These are phyloP conservation scores for Temnothorax rugatulus DNA, from an alignment of 2,888 invertebrate species.

Conservation along the genomic window DNA sequence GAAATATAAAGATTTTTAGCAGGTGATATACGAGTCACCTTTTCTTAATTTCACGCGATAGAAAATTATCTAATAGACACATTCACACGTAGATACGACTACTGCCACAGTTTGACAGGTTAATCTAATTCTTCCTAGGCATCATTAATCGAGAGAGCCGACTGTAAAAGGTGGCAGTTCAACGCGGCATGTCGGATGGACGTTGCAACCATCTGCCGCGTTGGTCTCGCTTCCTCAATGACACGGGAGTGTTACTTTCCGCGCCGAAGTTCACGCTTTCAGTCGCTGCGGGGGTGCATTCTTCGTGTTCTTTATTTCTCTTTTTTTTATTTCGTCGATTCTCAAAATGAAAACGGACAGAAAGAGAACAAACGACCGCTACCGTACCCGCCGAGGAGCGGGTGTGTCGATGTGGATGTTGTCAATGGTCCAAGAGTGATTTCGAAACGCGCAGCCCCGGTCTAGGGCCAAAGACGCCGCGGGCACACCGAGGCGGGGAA, in stretches of 20 bases:
- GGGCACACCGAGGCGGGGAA: neutral
- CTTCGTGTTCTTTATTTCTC: neutral
- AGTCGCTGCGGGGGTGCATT: constrained; percentile 60
- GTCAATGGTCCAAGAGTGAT: constrained; percentile 32
- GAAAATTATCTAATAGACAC: neutral
- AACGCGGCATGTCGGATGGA: constrained; percentile 8
- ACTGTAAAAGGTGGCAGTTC: constrained; percentile 17
- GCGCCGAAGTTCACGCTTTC: constrained; percentile 41
- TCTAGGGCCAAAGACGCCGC: constrained; percentile 52
- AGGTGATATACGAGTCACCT: neutral
- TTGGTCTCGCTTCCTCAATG: constrained; percentile 18
- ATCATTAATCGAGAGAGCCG: constrained; percentile 32
- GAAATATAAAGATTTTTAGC: neutral
- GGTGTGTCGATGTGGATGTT: constrained; percentile 29
- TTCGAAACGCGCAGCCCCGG: constrained; percentile 9
- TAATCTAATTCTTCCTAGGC: constrained; percentile 40
- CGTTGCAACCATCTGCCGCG: constrained; percentile 30
- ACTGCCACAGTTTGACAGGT: neutral
- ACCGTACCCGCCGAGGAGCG: constrained; percentile 54
- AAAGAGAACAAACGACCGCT: constrained; percentile 61
- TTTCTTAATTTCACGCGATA: constrained; percentile 2
- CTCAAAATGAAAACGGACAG: constrained; percentile 23
- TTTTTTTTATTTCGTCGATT: constrained; percentile 20
- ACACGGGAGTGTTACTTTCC: constrained; percentile 27
- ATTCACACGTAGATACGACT: neutral